Percentiles rank a stretch among this genome's conserved stretches.
phyloP scores from a whole-genome alignment of 1,140 invertebrate genomes.

The Meloidogyne hapla region DNA sequence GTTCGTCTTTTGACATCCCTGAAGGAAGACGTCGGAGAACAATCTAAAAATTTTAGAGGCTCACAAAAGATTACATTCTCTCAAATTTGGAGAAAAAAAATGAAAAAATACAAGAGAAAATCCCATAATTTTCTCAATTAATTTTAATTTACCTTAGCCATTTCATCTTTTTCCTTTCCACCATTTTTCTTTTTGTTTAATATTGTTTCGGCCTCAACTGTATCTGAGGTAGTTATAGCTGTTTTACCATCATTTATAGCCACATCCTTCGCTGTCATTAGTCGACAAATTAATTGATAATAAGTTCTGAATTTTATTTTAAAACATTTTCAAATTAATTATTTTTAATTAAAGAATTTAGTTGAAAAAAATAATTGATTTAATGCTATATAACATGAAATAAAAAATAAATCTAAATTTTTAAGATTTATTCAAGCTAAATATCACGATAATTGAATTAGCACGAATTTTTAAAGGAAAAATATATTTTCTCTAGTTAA shows the following conservation, averaged over 20 bases:
- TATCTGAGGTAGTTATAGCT: neutral
- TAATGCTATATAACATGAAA: no score
- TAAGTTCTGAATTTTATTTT: neutral
- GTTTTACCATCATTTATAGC: neutral
- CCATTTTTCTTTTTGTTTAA: neutral
- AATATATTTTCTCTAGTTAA: no score
- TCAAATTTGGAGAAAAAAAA: no score
- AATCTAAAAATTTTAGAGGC: neutral
- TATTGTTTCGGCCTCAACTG: neutral
- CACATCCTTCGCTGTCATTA: neutral
- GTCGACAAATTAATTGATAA: neutral
- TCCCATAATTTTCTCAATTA: no score
- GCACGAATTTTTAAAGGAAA: no score
- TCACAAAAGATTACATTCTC: no score
- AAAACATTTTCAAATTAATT: neutral
- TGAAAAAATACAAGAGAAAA: no score
- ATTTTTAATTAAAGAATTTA: neutral
- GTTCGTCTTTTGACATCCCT: neutral
- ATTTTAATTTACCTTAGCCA: neutral
- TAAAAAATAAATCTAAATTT: no score
- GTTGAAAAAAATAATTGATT: no score
- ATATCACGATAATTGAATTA: no score
- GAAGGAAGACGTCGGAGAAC: slow-evolving; percentile 18
- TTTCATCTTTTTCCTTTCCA: neutral
- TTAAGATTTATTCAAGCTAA: no score